phyloP scores from a whole-genome alignment of 53 echinoderm and acorn worm species.

The Henricia sp. region DNA sequence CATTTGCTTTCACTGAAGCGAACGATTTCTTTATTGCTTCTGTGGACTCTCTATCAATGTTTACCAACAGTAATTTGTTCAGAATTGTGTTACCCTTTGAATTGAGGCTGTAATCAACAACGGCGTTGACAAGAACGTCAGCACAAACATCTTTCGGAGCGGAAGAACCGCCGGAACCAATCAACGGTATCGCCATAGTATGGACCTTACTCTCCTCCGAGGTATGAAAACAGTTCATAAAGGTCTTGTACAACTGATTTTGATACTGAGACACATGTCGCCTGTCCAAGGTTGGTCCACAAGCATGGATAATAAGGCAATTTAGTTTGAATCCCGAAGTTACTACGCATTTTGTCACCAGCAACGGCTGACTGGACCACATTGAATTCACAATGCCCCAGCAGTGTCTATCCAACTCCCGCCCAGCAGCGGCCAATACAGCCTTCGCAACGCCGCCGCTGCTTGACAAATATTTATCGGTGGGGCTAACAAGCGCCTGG shows the following conservation, averaged over 20 bases:
- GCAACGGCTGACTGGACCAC: background rate
- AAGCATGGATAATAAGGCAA: slow-evolving; percentile 22
- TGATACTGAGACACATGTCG: too few species aligned
- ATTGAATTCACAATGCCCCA: background rate
- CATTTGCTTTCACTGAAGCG: too few species aligned
- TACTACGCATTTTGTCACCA: background rate
- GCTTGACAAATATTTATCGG: background rate
- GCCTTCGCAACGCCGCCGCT: slow-evolving; percentile 52
- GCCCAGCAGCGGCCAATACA: slow-evolving; percentile 44
- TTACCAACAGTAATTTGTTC: slow-evolving; percentile 39
- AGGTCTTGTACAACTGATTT: slow-evolving; percentile 21
- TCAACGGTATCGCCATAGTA: slow-evolving; percentile 43
- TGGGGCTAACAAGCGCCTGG: slow-evolving; percentile 54
- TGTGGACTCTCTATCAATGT: slow-evolving; percentile 54
- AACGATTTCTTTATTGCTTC: background rate
- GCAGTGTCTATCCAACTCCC: slow-evolving; percentile 1
- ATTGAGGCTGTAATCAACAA: slow-evolving; percentile 19
- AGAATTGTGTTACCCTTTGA: background rate
- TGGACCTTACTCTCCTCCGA: background rate
- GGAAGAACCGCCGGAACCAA: slow-evolving; percentile 36
- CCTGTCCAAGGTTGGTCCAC: background rate
- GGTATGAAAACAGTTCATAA: slow-evolving; percentile 29
- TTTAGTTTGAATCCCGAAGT: slow-evolving; percentile 20
- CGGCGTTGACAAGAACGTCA: slow-evolving; percentile 8
- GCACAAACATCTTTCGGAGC: slow-evolving; percentile 49